Base-by-base conservation (phyloP, 2,113 vertebrate species). In the Melospiza melodia region DNA sequence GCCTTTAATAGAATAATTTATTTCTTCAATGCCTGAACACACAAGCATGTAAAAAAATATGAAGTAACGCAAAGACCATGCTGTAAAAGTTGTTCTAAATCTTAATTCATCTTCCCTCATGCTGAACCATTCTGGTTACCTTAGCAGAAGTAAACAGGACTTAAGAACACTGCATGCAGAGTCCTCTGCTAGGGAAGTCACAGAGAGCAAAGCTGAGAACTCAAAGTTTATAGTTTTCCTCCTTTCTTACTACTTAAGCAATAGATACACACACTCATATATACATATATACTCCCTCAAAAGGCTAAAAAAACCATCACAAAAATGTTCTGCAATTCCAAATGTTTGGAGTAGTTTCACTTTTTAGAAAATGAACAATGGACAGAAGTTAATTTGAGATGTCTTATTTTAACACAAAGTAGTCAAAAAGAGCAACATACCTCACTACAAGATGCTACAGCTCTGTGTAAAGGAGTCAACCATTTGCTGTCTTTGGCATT, bases 401-500 rank as follows among this genome's bases (percentile, higher is more conserved):
- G 19, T 19, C 44, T 77, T 58, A 78, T 17, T 88, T 88, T 86
- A 84, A 69, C 8, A 78, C 9, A 51, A 79, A 73, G 23, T 27
- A 73, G 23, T 55, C 5, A 51, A 18, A 37, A 77, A 52, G 91
- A 91, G 92, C 35, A 66, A 90, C 96, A 94, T 99, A 99, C 99
- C 99, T 99, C 99, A 96, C 99, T 99, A 98, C 99, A 99, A 96
- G 99, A 99, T 87, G 99, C 99, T 97, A 99, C 99, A 83, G 99
- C 99, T 97, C 99, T 98, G 97, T 99, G 99, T 97, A 99, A 98
- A 98, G 99, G 99, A 98, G 99, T 99, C 97, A 99, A 99, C 99
- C 99, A 99, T 98, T 99, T 99, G 98, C 98, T 99, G 98, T 99
- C 99, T 99, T 99, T 99, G 99, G 99, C 99, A 99, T 99, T 99